Conservation (phyloP, 1,140 invertebrate genomes). For the Cydia pomonella region DNA sequence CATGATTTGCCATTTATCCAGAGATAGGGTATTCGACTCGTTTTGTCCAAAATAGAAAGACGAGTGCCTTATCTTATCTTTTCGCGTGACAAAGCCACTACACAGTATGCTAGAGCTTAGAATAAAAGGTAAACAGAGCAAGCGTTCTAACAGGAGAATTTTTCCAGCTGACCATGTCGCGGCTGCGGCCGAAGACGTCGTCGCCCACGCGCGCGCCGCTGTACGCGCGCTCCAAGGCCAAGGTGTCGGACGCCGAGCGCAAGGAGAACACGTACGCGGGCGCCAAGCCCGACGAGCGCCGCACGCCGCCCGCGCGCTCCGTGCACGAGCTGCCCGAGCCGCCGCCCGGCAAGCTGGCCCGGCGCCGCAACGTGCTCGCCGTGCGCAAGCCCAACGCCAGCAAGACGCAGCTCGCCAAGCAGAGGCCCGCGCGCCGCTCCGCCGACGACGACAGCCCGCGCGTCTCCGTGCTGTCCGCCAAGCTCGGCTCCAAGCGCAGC, state of each 20-base stretch:
- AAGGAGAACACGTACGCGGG: conserved; percentile 73
- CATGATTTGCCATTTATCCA: too few relatives aligned
- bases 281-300: conserved; percentile 61
- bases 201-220: conserved; percentile 64
- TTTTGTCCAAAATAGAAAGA: too few relatives aligned
- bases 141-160: background rate
- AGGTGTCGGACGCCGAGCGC: conserved; percentile 62
- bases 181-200: conserved; percentile 65
- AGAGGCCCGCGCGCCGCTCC: conserved; percentile 54
- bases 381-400: conserved; percentile 68
- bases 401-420: conserved; percentile 57
- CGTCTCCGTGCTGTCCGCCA: conserved; percentile 48
- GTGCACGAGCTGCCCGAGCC: conserved; percentile 65
- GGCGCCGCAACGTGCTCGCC: conserved; percentile 65
- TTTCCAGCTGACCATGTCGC: conserved; percentile 69
- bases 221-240: conserved; percentile 65
- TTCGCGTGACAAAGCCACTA: too few relatives aligned
- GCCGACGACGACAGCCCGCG: conserved; percentile 58
- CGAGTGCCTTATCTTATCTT: too few relatives aligned
- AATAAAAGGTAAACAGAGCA: background rate
- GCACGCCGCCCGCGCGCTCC: conserved; percentile 41
- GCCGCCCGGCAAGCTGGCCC: conserved; percentile 64
- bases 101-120: too few relatives aligned
- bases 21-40: too few relatives aligned
- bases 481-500: conserved; percentile 55